These are phyloP conservation scores for Passer domesticus DNA, from an alignment of 2,113 vertebrate genomes.

Conservation along the genomic window DNA sequence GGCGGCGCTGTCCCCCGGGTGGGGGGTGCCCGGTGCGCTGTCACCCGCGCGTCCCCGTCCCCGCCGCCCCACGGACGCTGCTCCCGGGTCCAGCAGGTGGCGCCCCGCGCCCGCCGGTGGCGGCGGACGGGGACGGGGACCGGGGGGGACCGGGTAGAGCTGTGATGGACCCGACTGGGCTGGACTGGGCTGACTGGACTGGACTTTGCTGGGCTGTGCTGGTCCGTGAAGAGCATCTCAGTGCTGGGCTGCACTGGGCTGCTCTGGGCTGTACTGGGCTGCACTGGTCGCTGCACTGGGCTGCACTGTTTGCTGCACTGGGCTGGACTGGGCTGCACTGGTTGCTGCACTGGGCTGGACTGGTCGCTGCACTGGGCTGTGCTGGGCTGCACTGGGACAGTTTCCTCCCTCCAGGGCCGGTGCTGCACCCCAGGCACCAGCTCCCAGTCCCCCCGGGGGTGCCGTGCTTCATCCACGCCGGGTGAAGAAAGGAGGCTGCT, in stretches of 20 bases:
- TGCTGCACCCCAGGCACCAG: neutral
- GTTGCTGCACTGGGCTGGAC: rapidly evolving
- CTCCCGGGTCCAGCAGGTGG: neutral
- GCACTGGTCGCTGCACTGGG: rapidly evolving
- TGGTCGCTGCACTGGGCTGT: neutral
- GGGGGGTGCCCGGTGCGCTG: neutral
- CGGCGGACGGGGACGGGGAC: neutral
- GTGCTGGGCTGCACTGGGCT: rapidly evolving
- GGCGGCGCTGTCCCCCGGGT: neutral
- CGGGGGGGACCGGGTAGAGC: neutral
- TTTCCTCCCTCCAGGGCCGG: neutral
- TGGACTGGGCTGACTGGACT: rapidly evolving
- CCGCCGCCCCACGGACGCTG: neutral
- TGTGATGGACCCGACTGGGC: neutral
- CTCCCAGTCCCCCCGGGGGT: rapidly evolving
- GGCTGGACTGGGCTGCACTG: rapidly evolving
- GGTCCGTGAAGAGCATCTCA: neutral
- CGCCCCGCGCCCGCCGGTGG: neutral
- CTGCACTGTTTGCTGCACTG: too few relatives aligned
- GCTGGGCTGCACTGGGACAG: too few relatives aligned
- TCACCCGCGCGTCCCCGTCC: neutral
- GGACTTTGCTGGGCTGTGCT: neutral
- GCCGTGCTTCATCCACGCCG: rapidly evolving
- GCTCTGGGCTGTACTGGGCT: rapidly evolving
- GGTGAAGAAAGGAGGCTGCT: neutral